phyloP scores from a whole-genome alignment of 2,113 vertebrate species.

The Thryonomys swinderianus region DNA sequence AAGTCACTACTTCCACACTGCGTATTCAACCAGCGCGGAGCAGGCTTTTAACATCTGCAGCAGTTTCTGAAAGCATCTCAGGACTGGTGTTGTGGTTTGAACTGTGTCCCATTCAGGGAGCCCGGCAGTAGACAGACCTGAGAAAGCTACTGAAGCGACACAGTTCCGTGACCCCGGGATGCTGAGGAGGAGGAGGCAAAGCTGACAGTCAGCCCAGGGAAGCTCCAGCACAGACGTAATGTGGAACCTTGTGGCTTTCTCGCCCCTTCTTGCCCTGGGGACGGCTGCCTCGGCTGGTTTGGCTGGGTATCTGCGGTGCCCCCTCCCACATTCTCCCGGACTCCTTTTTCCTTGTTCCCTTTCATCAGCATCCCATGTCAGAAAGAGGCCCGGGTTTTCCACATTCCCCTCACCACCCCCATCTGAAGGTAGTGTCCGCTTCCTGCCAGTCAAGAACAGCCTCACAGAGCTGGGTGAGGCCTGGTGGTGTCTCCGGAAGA shows the following conservation, averaged over 20 bases:
- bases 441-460: no score
- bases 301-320: background rate
- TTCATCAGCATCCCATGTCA: background rate
- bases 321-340: background rate
- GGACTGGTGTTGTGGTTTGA: slow-evolving; percentile 30
- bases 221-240: background rate
- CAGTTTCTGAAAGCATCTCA: background rate
- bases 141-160: background rate
- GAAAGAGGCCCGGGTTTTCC: background rate
- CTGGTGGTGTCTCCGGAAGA: background rate
- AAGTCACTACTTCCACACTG: background rate
- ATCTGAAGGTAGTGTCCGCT: background rate
- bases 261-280: background rate
- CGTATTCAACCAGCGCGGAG: background rate
- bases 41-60: background rate
- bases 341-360: background rate
- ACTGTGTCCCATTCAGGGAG: background rate
- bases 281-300: background rate
- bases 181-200: background rate
- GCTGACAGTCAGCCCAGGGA: rapidly evolving
- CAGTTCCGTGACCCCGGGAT: background rate
- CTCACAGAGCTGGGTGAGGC: background rate
- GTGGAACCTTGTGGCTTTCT: background rate
- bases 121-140: background rate
- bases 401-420: background rate